Evolutionary conservation across 1,140 invertebrate species (phyloP).

Genomic region (Coenobita brevimanus): DNA sequence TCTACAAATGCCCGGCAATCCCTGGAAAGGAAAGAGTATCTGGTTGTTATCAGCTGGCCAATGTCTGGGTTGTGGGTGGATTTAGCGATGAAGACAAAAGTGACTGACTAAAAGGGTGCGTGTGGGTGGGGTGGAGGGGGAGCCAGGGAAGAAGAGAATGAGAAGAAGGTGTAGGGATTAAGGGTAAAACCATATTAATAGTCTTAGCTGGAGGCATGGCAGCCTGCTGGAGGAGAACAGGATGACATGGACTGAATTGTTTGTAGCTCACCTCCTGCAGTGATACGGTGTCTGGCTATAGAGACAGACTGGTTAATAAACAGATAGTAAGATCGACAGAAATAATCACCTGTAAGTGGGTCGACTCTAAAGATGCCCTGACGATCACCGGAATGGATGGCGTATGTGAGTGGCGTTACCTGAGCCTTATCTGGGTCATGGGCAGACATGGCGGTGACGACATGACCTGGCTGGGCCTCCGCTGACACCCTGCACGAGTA

Average conservation of each 20-base stretch:
- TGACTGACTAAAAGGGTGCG: too few species aligned
- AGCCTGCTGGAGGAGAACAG: too few species aligned
- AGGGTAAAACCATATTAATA: too few species aligned
- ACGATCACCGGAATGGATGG: not conserved
- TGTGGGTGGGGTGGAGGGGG: too few species aligned
- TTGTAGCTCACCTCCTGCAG: too few species aligned
- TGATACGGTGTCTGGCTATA: too few species aligned
- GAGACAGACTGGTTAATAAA: not conserved
- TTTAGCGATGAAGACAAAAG: slow-evolving; percentile 84
- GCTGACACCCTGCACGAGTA: slow-evolving; percentile 4
- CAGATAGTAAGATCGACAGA: not conserved
- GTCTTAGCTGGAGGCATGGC: too few species aligned
- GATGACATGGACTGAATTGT: too few species aligned
- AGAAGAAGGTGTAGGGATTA: too few species aligned
- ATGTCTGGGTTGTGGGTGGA: slow-evolving; percentile 85
- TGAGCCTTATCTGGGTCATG: too few species aligned
- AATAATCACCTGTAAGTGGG: not conserved
- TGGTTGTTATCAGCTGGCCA: slow-evolving; percentile 6
- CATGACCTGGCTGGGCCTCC: slow-evolving; percentile 6
- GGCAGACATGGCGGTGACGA: too few species aligned
- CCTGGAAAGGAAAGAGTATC: slow-evolving; percentile 42
- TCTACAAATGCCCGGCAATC: slow-evolving; percentile 30
- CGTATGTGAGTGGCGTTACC: not conserved
- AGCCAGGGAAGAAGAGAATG: too few species aligned
- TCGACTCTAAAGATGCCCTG: not conserved